phyloP scores from a whole-genome alignment of 30 jellyfish, hydroid and myxozoan genomes.

The Cassiopea xamachana region DNA sequence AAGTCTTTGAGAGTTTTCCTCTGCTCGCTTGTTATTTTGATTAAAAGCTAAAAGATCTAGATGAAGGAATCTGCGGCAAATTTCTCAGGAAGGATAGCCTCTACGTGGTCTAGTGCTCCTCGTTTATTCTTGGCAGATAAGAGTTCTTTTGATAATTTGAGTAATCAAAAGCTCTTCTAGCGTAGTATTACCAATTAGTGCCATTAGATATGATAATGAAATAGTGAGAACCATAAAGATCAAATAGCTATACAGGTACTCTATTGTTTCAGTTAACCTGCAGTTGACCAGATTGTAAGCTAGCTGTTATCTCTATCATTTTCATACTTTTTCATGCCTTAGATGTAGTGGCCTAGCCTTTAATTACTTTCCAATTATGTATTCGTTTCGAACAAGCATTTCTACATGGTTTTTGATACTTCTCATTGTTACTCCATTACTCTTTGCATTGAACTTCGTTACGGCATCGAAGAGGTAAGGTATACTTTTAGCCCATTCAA shows the following conservation, averaged over 20 bases:
- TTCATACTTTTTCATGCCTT: not conserved
- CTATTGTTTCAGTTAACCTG: constrained; percentile 1
- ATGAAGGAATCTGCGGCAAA: too few relatives aligned
- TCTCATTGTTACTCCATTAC: not conserved
- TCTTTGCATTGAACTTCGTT: not conserved
- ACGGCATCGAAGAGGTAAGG: not conserved
- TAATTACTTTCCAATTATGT: not conserved
- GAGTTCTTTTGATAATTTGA: too few relatives aligned
- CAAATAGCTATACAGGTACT: not conserved
- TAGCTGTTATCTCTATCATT: not conserved
- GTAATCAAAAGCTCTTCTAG: too few relatives aligned
- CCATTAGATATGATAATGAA: too few relatives aligned
- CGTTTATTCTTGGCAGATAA: too few relatives aligned
- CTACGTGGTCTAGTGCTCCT: too few relatives aligned
- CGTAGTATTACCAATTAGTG: too few relatives aligned
- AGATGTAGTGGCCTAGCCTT: not conserved
- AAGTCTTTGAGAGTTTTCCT: too few relatives aligned
- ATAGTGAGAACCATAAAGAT: not conserved
- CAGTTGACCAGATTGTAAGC: not conserved
- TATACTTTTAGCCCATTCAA: not conserved
- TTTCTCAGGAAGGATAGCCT: too few relatives aligned
- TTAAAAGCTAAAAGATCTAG: too few relatives aligned
- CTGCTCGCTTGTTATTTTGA: too few relatives aligned
- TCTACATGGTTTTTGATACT: not conserved
- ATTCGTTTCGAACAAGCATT: not conserved